Evolutionary conservation across 2,113 vertebrate genomes (phyloP).

Genomic region (Myxocyprinus asiaticus): DNA sequence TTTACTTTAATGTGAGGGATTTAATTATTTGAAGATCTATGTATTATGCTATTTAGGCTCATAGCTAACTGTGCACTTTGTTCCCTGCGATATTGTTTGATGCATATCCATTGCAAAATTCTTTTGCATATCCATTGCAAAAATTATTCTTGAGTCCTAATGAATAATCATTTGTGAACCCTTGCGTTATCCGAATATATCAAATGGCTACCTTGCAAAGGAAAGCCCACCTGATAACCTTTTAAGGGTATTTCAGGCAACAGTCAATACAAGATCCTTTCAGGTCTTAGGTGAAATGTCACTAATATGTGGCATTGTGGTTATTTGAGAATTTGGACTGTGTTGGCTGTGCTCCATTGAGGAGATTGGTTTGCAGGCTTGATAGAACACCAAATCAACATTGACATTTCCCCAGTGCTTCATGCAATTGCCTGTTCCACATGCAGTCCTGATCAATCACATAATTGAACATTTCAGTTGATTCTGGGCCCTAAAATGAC

Average conservation of each 20-base stretch:
- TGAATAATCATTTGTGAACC: too few relatives aligned
- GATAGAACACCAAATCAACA: constrained; percentile 16
- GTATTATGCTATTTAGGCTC: too few relatives aligned
- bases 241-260: neutral
- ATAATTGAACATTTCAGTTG: neutral
- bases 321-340: constrained; percentile 4
- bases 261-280: constrained; percentile 3
- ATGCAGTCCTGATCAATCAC: neutral
- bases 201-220: too few relatives aligned
- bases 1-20: too few relatives aligned
- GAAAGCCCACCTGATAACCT: neutral
- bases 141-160: too few relatives aligned
- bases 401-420: constrained; percentile 31
- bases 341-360: constrained; percentile 17
- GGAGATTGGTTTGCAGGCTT: constrained; percentile 9
- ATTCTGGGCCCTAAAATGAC: neutral
- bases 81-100: too few relatives aligned
- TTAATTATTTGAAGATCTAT: too few relatives aligned
- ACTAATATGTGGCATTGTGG: constrained; percentile 21
- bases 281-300: constrained; percentile 40
- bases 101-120: too few relatives aligned
- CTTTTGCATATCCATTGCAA: too few relatives aligned
- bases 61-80: too few relatives aligned
- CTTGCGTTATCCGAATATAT: too few relatives aligned
- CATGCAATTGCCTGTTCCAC: neutral